Conservation (phyloP, 1,140 invertebrate species). For the Drosophila seguyi region DNA sequence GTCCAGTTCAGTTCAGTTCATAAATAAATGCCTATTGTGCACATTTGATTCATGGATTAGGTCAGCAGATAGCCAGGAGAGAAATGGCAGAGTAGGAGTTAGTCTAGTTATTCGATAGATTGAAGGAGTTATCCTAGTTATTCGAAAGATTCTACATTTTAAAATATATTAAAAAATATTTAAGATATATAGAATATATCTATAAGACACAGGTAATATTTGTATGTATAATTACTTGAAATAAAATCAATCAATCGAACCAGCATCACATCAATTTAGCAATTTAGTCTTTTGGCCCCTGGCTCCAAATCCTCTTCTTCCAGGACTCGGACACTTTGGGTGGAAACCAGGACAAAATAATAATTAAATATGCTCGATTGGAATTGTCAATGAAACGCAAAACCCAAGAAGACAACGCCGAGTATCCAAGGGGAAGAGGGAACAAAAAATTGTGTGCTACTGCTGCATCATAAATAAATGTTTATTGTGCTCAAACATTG, state of each 20-base stretch:
- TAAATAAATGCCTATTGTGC: slow-evolving; percentile 55
- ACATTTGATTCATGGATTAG: slow-evolving; percentile 36
- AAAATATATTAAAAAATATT: too few species aligned
- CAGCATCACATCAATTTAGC: slow-evolving; percentile 2
- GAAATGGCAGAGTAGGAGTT: neutral
- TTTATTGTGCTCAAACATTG: slow-evolving; percentile 73
- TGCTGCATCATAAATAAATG: slow-evolving; percentile 74
- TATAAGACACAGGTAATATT: too few species aligned
- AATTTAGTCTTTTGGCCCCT: slow-evolving; percentile 10
- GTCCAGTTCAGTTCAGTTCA: slow-evolving; percentile 29
- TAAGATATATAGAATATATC: neutral
- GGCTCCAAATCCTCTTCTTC: neutral
- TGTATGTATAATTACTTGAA: neutral
- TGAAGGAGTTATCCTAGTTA: neutral
- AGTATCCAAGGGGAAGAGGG: neutral
- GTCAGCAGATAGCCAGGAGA: slow-evolving; percentile 13
- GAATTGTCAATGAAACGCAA: slow-evolving; percentile 28
- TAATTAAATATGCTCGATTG: slow-evolving; percentile 39
- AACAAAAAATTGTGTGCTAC: slow-evolving; percentile 20
- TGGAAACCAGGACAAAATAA: slow-evolving; percentile 5
- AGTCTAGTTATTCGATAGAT: too few species aligned
- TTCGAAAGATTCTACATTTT: neutral
- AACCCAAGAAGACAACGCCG: slow-evolving; percentile 1
- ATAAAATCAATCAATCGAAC: neutral
- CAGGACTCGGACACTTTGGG: neutral